Evolutionary conservation across 2,797 vertebrate genomes (phyloP).

Genomic region (Balearica regulorum): DNA sequence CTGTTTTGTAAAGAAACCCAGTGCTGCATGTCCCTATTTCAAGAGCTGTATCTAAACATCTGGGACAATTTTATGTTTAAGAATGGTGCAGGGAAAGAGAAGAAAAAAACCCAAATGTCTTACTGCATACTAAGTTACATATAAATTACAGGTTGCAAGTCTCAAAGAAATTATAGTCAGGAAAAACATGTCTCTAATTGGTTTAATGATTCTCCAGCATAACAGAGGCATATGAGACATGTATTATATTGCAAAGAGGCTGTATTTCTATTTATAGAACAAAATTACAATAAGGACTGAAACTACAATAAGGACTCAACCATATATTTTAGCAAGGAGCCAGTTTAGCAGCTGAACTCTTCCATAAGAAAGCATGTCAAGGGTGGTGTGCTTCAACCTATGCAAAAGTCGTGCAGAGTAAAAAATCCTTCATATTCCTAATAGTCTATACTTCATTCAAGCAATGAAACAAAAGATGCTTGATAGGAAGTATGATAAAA

Average conservation of each 20-base stretch:
- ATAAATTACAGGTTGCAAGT: not conserved
- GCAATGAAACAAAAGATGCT: not conserved
- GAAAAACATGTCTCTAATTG: constrained; percentile 23
- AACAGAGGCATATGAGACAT: not conserved
- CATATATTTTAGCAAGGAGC: not conserved
- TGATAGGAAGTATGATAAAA: not conserved
- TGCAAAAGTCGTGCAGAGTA: not conserved
- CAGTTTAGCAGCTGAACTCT: not conserved
- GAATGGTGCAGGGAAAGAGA: not conserved
- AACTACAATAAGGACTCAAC: not conserved
- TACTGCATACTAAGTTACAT: not conserved
- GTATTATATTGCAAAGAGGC: not conserved
- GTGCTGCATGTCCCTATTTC: not conserved
- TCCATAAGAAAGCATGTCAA: not conserved
- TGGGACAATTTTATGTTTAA: constrained; percentile 12
- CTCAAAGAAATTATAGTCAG: not conserved
- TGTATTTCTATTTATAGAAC: not conserved
- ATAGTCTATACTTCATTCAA: not conserved
- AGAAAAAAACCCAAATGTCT: not conserved
- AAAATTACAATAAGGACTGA: not conserved
- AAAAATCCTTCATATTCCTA: not conserved
- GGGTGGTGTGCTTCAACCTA: not conserved
- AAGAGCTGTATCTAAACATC: not conserved
- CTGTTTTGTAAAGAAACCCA: not conserved
- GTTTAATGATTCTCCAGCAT: constrained; percentile 15